Evolutionary conservation across 2,888 invertebrate species (phyloP).

Genomic region (Dexiosoma caninum): DNA sequence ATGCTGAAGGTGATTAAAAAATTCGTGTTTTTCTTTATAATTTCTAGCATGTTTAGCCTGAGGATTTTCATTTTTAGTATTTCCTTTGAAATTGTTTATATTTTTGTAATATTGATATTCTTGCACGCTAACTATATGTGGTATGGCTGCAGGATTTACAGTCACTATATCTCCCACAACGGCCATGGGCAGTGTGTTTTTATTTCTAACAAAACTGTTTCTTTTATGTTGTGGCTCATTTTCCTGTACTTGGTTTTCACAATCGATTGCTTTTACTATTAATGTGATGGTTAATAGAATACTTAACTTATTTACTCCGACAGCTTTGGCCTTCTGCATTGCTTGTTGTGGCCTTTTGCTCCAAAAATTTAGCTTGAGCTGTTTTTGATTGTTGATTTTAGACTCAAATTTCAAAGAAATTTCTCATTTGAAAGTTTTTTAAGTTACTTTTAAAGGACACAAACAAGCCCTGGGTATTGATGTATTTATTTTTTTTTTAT

Average conservation of each 20-base stretch:
- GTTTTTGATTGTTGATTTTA: background rate
- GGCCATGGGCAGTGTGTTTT: background rate
- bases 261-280: conserved; percentile 21
- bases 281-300: conserved; percentile 49
- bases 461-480: too few relatives aligned
- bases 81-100: background rate
- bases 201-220: background rate
- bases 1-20: background rate
- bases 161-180: conserved; percentile 58
- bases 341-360: too few relatives aligned
- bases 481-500: too few relatives aligned
- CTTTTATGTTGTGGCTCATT: conserved; percentile 1
- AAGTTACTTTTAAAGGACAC: too few relatives aligned
- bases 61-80: conserved; percentile 24
- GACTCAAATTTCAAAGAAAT: too few relatives aligned
- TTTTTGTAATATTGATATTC: background rate
- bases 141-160: background rate
- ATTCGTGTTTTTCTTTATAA: background rate
- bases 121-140: background rate
- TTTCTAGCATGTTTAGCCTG: conserved; percentile 9
- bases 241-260: background rate
- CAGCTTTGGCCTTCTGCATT: conserved; percentile 11
- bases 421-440: too few relatives aligned
- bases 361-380: too few relatives aligned
- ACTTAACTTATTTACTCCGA: conserved; percentile 20